Evolutionary conservation across 1,140 invertebrate species (phyloP).

Genomic region (Aphelinus certus): DNA sequence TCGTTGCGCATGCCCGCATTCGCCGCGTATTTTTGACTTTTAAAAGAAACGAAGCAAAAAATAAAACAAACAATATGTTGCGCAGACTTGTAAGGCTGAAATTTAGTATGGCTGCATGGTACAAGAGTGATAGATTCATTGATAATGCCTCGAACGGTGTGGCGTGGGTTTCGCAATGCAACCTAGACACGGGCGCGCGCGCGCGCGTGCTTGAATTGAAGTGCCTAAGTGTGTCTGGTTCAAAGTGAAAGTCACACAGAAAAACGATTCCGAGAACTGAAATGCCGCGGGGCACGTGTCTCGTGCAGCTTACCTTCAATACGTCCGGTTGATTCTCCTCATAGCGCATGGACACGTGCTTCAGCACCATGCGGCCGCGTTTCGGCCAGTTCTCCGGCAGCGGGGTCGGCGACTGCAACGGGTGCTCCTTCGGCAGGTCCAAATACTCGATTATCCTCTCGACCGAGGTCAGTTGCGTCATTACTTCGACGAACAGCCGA

Average conservation of each 20-base stretch:
- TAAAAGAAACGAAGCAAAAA: too few species aligned
- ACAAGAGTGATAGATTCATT: neutral
- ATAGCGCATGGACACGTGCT: slow-evolving; percentile 75
- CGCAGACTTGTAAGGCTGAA: neutral
- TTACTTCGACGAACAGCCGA: slow-evolving; percentile 75
- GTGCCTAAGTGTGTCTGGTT: neutral
- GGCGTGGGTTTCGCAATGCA: neutral
- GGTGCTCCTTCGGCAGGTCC: slow-evolving; percentile 70
- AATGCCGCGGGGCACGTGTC: neutral
- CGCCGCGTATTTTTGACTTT: too few species aligned
- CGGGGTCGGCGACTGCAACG: slow-evolving; percentile 54
- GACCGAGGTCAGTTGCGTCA: slow-evolving; percentile 85
- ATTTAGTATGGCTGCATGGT: neutral
- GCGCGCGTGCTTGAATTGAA: neutral
- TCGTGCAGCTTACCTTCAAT: slow-evolving; percentile 66
- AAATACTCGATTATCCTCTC: slow-evolving; percentile 82
- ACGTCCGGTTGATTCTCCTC: slow-evolving; percentile 71
- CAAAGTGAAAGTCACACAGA: neutral
- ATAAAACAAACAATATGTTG: too few species aligned
- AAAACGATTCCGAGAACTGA: neutral
- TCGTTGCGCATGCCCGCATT: too few species aligned
- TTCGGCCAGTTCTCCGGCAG: slow-evolving; percentile 64
- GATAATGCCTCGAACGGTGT: neutral
- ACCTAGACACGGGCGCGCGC: neutral
- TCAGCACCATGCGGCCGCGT: slow-evolving; percentile 62